A percentile compares a stretch with the other conserved stretches of the same genome.
Conservation (phyloP, 2,888 invertebrate genomes). For the Phyllotreta striolata region DNA sequence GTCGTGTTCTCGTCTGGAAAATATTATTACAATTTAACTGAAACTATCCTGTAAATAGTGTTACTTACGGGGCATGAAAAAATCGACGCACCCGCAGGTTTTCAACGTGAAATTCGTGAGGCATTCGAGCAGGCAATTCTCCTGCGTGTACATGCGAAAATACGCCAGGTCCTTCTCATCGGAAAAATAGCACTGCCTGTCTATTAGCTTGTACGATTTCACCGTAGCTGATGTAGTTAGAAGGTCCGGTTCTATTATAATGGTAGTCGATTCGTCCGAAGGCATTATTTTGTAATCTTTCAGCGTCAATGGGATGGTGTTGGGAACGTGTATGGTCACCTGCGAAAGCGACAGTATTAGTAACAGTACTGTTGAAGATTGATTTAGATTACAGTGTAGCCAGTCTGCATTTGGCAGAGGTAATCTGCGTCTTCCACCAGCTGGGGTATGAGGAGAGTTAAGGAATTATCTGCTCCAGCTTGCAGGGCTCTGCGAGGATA, state of each 20-base stretch:
- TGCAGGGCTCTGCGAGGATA: slow-evolving; percentile 23
- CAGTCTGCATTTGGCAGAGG: neutral
- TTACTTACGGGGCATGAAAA: slow-evolving; percentile 71
- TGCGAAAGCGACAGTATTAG: slow-evolving; percentile 43
- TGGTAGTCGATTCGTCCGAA: slow-evolving; percentile 71
- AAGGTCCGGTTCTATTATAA: slow-evolving; percentile 75
- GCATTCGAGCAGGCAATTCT: slow-evolving; percentile 76
- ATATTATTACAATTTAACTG: slow-evolving; percentile 1
- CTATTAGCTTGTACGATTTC: slow-evolving; percentile 67
- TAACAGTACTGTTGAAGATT: neutral
- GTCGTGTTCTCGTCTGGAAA: slow-evolving; percentile 10
- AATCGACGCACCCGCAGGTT: slow-evolving; percentile 61
- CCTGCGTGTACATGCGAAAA: slow-evolving; percentile 74
- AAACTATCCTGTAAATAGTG: slow-evolving; percentile 59
- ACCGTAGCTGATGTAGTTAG: slow-evolving; percentile 74
- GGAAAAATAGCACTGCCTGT: slow-evolving; percentile 74
- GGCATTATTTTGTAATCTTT: slow-evolving; percentile 69
- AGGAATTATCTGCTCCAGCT: slow-evolving; percentile 6
- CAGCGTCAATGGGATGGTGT: slow-evolving; percentile 70
- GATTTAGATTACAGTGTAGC: slow-evolving; percentile 2
- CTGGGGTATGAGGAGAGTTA: slow-evolving; percentile 5
- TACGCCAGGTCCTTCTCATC: slow-evolving; percentile 68
- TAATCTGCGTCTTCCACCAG: slow-evolving; percentile 1
- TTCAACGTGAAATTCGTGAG: slow-evolving; percentile 70
- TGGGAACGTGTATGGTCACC: slow-evolving; percentile 72